Evolutionary conservation across 2,797 vertebrate species (phyloP), one percentile per base, ranked within the genome.

Genomic region (Acanthopagrus latus): DNA sequence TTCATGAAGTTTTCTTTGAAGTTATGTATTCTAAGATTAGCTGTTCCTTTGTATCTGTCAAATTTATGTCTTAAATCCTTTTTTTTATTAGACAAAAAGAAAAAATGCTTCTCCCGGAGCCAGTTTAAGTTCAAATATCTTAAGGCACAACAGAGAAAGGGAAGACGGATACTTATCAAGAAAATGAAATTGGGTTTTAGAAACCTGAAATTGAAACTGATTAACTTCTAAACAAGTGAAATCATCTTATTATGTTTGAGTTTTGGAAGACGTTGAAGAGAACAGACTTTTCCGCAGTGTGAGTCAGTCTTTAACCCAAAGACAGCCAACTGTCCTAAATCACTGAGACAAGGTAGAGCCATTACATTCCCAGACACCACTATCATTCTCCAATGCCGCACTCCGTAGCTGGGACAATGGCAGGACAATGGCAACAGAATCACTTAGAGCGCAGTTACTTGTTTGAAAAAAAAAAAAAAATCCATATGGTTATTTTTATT

Each of bases 251-350:
- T 21, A 50, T 2, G 14, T 63, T 70, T 46, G 44, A 16, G 38
- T 59, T 64, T 56, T 68, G 1, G 33, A 47, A 14, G 47, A 0
- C 60, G n/a, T 59, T 33, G 23, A 38, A 75, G 50, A 74, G 18
- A 23, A 20, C n/a, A 55, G 54, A 52, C 29, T 78, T 56, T 51
- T 71, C 56, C 81, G 59, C 75, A 78, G 56, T 52, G 59, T 69
- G 77, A 81, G 21, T 76, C 33, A 74, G 64, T 75, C 20, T 75
- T 51, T 21, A 51, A 41, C 21, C 44, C 54, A 70, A 55, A 47
- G 43, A 71, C 57, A 25, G 65, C 52, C 63, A 85, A 66, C 70
- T 59, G 66, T 67, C 64, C 41, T 76, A 57, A 82, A 82, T 74
- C 68, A 68, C 27, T 16, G n/a, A 71, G 67, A 76, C 56, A 41